Conservation (phyloP, 2,797 vertebrate genomes). For the Phrynocephalus vlangalii region DNA sequence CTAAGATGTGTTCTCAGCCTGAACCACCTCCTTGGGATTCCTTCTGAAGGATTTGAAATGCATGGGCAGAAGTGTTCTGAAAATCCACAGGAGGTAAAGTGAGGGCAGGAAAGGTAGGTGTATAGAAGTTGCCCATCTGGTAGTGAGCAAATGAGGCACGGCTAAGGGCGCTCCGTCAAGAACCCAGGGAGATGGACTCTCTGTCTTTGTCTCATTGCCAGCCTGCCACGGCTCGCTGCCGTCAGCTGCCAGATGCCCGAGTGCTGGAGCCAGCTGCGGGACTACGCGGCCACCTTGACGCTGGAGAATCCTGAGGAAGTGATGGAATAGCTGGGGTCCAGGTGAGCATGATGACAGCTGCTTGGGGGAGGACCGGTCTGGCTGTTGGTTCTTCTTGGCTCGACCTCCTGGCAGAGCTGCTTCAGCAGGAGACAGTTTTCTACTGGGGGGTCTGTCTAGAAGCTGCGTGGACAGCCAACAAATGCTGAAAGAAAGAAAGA, state of each 20-base stretch:
- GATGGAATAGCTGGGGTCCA: background rate
- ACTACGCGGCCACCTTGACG: conserved; percentile 53
- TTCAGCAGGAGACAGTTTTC: too few relatives aligned
- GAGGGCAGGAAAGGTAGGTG: too few relatives aligned
- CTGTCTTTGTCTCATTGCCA: background rate
- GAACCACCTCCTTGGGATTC: background rate
- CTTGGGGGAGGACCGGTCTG: background rate
- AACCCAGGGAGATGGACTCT: conserved; percentile 25
- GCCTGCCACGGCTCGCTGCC: conserved; percentile 46
- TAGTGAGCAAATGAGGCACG: background rate
- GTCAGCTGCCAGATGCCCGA: conserved; percentile 44
- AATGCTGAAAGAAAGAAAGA: too few relatives aligned
- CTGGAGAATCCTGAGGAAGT: conserved; percentile 32
- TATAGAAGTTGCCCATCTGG: background rate
- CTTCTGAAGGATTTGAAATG: too few relatives aligned
- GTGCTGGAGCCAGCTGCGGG: conserved; percentile 62
- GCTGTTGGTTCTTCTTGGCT: too few relatives aligned
- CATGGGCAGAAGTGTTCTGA: too few relatives aligned
- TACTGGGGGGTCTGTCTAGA: too few relatives aligned
- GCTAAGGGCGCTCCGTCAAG: background rate
- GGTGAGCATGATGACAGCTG: background rate
- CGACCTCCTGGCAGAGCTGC: too few relatives aligned
- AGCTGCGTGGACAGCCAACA: too few relatives aligned
- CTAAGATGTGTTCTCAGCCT: too few relatives aligned
- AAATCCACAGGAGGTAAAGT: too few relatives aligned